Evolutionary conservation across 2,113 vertebrate species (phyloP).

Genomic region (Scopus umbretta): DNA sequence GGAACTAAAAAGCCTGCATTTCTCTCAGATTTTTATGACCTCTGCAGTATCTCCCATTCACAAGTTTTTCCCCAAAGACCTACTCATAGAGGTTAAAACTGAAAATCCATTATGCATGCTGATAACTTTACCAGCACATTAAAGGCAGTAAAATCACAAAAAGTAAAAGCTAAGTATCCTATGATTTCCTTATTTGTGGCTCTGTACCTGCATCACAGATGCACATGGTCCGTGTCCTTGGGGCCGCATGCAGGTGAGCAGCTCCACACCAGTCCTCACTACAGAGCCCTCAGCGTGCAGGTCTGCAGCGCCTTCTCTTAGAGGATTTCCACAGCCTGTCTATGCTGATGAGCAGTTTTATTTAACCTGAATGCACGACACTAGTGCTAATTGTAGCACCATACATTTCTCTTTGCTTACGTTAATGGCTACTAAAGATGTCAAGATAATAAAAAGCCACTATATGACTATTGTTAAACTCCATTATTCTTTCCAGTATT

Average conservation of each 20-base stretch:
- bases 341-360: not conserved
- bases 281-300: not conserved
- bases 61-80: not conserved
- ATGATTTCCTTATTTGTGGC: not conserved
- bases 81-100: not conserved
- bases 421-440: not conserved
- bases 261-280: not conserved
- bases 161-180: not conserved
- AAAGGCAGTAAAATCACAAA: not conserved
- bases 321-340: not conserved
- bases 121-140: not conserved
- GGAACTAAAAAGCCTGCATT: not conserved
- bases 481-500: not conserved
- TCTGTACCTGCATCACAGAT: not conserved
- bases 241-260: not conserved
- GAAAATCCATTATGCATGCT: not conserved
- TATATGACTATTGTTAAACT: not conserved
- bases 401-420: not conserved
- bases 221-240: not conserved
- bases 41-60: accelerated
- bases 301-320: not conserved
- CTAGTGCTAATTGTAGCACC: not conserved
- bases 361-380: not conserved
- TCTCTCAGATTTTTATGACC: not conserved
- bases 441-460: conserved; percentile 1